phyloP scores from a whole-genome alignment of 1,140 invertebrate species.

The Eurytemora carolleeae region DNA sequence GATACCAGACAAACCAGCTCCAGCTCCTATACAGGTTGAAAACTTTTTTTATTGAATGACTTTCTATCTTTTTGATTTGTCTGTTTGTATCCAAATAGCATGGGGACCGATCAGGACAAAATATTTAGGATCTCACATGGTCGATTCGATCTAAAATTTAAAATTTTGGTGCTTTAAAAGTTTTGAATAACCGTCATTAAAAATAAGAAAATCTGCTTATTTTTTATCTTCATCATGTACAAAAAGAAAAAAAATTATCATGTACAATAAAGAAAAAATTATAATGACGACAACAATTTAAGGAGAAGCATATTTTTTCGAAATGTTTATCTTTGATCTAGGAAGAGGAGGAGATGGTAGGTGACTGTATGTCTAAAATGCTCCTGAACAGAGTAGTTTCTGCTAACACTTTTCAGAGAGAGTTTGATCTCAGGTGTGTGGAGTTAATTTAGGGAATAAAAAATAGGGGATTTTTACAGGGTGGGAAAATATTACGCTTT shows the following conservation, averaged over 20 bases:
- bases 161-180: no score
- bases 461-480: no score
- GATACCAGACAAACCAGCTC: not conserved
- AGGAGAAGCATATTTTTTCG: not conserved
- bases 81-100: no score
- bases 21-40: not conserved
- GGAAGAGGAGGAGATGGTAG: conserved; percentile 11
- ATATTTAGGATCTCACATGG: not conserved
- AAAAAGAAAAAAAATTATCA: not conserved
- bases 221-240: not conserved
- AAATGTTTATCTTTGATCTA: conserved; percentile 14
- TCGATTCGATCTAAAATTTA: no score
- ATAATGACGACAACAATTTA: not conserved
- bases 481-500: no score
- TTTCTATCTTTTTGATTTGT: not conserved
- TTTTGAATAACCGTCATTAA: not conserved
- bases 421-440: conserved; percentile 2
- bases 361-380: conserved; percentile 12
- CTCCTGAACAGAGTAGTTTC: conserved; percentile 6
- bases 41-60: not conserved
- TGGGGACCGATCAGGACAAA: not conserved
- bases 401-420: conserved; percentile 8
- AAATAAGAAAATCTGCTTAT: not conserved
- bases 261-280: not conserved
- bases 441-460: no score